A percentile compares a stretch with the other conserved stretches of the same genome.
These are phyloP conservation scores for Cynopterus sphinx DNA, from an alignment of 2,797 vertebrate genomes.

Conservation along the genomic window DNA sequence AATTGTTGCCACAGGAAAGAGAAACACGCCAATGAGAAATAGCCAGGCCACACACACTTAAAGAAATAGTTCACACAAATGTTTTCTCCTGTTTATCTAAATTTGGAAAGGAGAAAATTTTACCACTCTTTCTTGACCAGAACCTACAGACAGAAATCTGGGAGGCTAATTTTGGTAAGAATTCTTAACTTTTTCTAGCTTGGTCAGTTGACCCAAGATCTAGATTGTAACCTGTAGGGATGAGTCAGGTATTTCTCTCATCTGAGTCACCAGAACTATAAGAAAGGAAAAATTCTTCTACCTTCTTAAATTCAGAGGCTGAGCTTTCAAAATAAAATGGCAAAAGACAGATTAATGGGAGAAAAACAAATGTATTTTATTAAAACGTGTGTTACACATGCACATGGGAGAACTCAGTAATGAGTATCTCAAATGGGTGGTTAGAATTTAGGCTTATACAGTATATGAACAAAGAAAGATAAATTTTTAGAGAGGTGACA, in stretches of 20 bases:
- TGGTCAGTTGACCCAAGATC: not conserved
- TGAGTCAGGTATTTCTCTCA: not conserved
- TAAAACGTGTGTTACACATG: not conserved
- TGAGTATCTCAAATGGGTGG: not conserved
- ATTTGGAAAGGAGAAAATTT: not conserved
- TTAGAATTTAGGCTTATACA: not conserved
- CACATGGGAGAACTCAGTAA: not conserved
- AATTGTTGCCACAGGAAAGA: not conserved
- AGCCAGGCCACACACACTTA: not conserved
- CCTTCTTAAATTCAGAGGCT: not conserved
- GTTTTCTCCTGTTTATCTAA: not conserved
- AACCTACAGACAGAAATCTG: not conserved
- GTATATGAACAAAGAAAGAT: not conserved
- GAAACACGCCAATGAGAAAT: not conserved
- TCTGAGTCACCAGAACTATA: not conserved
- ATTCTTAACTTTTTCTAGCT: not conserved
- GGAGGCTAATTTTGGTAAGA: not conserved
- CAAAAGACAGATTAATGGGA: not conserved
- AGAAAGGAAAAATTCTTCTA: not conserved
- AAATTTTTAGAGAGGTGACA: not conserved
- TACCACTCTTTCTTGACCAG: not conserved
- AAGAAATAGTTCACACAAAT: not conserved
- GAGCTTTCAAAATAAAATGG: not conserved
- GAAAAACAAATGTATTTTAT: not conserved
- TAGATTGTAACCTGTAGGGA: not conserved